These are phyloP conservation scores for Setipinna tenuifilis DNA, from an alignment of 2,797 vertebrate genomes.

Conservation along the genomic window DNA sequence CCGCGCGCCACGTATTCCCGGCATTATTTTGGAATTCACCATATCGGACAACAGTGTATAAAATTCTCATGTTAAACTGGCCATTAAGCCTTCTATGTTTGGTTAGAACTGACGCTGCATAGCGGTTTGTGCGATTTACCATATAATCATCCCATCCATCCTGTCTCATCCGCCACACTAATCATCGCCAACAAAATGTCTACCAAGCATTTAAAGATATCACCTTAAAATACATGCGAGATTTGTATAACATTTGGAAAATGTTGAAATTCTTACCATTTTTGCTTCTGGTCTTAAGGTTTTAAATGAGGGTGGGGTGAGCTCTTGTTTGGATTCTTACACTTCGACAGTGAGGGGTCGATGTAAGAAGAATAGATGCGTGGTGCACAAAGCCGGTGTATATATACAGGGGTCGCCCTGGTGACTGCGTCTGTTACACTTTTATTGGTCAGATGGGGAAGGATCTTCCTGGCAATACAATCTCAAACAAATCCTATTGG, in stretches of 20 bases:
- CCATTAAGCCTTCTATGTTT: not conserved
- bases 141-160: no score
- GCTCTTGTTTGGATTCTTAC: slow-evolving; percentile 64
- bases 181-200: no score
- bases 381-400: slow-evolving; percentile 36
- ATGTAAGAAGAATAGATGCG: slow-evolving; percentile 73
- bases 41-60: not conserved
- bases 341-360: slow-evolving; percentile 74
- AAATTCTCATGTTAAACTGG: not conserved
- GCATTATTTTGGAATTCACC: not conserved
- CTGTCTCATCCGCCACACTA: no score
- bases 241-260: not conserved
- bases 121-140: no score
- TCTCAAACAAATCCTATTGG: slow-evolving; percentile 61
- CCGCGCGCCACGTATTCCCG: not conserved
- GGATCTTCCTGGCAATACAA: slow-evolving; percentile 13
- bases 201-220: no score
- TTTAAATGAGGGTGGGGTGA: slow-evolving; percentile 17
- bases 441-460: slow-evolving; percentile 60
- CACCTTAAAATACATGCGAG: not conserved
- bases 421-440: slow-evolving; percentile 39
- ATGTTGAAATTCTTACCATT: slow-evolving; percentile 50
- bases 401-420: slow-evolving; percentile 60
- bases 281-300: slow-evolving; percentile 23
- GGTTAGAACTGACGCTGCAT: not conserved